Evolutionary conservation across 1,140 invertebrate genomes (phyloP).

Genomic region (Rhagoletis zephyria): DNA sequence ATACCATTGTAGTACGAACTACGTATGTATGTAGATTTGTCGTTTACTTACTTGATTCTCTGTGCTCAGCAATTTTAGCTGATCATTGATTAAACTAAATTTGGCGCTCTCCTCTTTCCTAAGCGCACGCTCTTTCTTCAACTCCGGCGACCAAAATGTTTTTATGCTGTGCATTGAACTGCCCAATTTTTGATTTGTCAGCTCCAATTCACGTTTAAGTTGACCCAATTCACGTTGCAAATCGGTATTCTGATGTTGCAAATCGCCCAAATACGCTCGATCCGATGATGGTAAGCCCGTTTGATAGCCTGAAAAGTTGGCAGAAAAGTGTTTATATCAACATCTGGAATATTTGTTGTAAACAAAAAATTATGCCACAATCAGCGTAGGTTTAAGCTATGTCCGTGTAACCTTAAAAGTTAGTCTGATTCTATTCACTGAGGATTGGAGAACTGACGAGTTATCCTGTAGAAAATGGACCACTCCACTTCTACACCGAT

Average conservation of each 20-base stretch:
- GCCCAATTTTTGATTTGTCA: conserved; percentile 97
- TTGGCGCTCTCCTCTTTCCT: conserved; percentile 98
- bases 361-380: no score
- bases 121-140: conserved; percentile 96
- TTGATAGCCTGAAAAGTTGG: conserved; percentile 61
- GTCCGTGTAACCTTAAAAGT: no score
- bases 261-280: conserved; percentile 86
- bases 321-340: not conserved
- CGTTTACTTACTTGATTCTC: conserved; percentile 92
- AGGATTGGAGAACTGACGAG: no score
- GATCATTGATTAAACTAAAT: conserved; percentile 96
- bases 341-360: no score
- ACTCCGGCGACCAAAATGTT: conserved; percentile 99
- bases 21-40: not conserved
- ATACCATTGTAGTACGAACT: not conserved
- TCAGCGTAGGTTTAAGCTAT: no score
- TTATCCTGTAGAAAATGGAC: no score
- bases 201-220: conserved; percentile 95
- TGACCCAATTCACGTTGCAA: conserved; percentile 96
- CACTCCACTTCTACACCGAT: no score
- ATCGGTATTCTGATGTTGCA: conserved; percentile 95
- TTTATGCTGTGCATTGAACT: conserved; percentile 99
- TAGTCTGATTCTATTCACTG: no score
- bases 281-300: conserved; percentile 72
- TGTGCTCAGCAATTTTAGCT: conserved; percentile 94